Base-by-base conservation (phyloP, 2,888 invertebrate species). In the Plagodis pulveraria region DNA sequence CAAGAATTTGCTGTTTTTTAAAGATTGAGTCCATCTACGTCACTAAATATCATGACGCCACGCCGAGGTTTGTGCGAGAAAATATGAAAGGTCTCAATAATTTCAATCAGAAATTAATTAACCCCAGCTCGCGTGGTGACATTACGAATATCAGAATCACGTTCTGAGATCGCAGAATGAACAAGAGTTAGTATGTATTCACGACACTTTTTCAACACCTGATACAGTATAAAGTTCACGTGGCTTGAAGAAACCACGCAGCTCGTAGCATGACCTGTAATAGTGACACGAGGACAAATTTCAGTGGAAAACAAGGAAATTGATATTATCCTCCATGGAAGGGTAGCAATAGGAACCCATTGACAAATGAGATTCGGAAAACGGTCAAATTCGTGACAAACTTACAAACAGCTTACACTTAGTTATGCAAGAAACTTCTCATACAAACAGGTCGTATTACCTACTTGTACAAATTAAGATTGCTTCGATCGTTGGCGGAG, bases 71-170 rank as follows among this genome's bases (percentile, higher is more conserved):
- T 36, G 8, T 22, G 36, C 36, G 6, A 36, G 36, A 36, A 36
- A 36, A 36, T 36, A 8, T 36, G 8, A 8, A 6, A 4, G 36
- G 36, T 36, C 36, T 36, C 66, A 60, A 54, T 49, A 70, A 67
- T 35, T 65, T 61, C 71, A 70, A 71, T 72, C 62, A 66, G 9
- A 59, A 72, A 59, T 68, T 68, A 73, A 74, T 74, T 67, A 72
- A 65, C 9, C 49, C 38, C 46, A 41, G n/a, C 10, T 10, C 41
- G 49, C 56, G 58, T 57, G 54, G 46, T 42, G 56, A 49, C 51
- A 62, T 44, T 62, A 22, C 41, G 47, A 44, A 36, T 56, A 49
- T 43, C 42, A 38, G 35, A 33, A n/a, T 48, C 60, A 57, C 63
- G 70, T 66, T 56, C 38, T 35, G 36, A 10, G 45, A 45, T 33